These are phyloP conservation scores for Otolemur crassicaudatus DNA, from an alignment of 2,797 vertebrate genomes.

Conservation along the genomic window DNA sequence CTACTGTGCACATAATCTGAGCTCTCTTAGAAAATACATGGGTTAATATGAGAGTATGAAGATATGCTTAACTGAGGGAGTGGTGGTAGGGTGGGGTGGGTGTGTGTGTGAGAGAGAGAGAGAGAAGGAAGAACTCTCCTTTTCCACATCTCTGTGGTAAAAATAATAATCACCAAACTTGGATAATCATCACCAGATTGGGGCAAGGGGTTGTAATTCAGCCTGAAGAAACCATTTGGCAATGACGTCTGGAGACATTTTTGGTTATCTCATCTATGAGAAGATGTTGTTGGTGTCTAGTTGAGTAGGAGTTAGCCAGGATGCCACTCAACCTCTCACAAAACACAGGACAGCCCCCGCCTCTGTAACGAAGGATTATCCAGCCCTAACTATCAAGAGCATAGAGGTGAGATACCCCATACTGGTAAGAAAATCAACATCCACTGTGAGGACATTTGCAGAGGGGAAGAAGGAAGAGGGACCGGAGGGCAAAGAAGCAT, in stretches of 20 bases:
- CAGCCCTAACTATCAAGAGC: background rate
- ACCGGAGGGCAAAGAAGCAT: background rate
- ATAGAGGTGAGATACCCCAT: background rate
- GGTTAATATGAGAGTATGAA: background rate
- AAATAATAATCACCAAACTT: background rate
- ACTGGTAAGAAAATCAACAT: background rate
- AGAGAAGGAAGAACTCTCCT: background rate
- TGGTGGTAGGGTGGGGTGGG: too few relatives aligned
- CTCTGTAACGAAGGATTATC: background rate
- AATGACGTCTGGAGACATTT: background rate
- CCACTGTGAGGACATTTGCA: background rate
- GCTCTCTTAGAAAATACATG: background rate
- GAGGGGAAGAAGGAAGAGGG: background rate
- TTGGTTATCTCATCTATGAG: background rate
- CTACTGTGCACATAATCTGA: background rate
- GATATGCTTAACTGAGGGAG: too few relatives aligned
- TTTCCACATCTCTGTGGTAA: background rate
- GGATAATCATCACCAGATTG: background rate
- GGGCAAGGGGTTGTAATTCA: background rate
- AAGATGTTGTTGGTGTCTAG: too few relatives aligned
- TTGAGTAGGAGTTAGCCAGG: background rate
- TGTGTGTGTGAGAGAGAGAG: background rate
- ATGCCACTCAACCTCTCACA: background rate
- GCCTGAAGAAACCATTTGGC: background rate
- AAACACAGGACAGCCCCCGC: background rate